Evolutionary conservation across 2,888 invertebrate species (phyloP).

Genomic region (Dromius quadrimaculatus): DNA sequence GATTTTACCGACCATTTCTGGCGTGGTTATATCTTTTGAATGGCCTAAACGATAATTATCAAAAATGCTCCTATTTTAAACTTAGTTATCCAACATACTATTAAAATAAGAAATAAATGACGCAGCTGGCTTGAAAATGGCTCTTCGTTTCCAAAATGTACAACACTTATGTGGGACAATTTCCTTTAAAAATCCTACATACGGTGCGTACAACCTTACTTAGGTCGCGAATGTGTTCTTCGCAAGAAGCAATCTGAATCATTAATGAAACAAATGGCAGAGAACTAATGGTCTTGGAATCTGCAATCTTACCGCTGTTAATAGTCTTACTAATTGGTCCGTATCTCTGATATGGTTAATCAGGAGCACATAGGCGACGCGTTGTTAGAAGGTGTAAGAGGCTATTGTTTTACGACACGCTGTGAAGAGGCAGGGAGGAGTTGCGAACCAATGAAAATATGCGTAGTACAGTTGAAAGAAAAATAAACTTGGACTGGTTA

Average conservation of each 20-base stretch:
- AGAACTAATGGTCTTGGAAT: conserved; percentile 45
- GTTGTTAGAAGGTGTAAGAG: not conserved
- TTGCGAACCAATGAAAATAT: not conserved
- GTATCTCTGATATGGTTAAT: conserved; percentile 52
- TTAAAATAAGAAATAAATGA: not conserved
- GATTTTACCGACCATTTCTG: too few relatives aligned
- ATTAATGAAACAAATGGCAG: conserved; percentile 40
- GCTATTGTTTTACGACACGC: conserved; percentile 8
- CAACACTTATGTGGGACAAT: not conserved
- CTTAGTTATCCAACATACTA: not conserved
- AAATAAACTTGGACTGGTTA: too few relatives aligned
- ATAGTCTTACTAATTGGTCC: conserved; percentile 53
- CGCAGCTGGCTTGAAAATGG: not conserved
- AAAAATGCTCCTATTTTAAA: conserved; percentile 1
- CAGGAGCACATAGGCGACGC: conserved; percentile 23
- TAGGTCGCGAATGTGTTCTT: not conserved
- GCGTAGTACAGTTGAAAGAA: too few relatives aligned
- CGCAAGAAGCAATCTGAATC: conserved; percentile 15
- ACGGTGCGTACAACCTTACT: not conserved
- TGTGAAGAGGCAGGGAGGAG: too few relatives aligned
- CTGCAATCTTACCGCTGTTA: conserved; percentile 49
- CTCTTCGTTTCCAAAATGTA: too few relatives aligned
- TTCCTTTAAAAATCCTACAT: not conserved
- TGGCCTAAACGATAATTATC: too few relatives aligned
- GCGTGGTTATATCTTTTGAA: too few relatives aligned